These are phyloP conservation scores for Natator depressus DNA, from an alignment of 2,113 vertebrate species.

Conservation along the genomic window DNA sequence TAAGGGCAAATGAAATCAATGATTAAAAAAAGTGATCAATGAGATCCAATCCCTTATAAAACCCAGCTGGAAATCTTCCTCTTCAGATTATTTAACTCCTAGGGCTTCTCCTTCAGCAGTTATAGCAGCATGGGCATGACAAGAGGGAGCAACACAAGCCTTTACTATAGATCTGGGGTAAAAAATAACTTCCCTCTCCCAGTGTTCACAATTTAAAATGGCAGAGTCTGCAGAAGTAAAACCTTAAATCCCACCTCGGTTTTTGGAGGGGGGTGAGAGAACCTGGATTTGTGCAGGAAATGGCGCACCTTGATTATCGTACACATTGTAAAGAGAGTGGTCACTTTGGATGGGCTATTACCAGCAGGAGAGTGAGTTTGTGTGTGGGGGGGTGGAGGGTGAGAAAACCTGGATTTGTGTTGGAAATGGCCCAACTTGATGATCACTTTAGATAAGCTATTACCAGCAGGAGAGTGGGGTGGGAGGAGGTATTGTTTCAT, in stretches of 20 bases:
- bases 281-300: too few relatives aligned
- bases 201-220: background rate
- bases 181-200: background rate
- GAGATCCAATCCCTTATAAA: background rate
- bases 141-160: background rate
- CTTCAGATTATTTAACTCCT: background rate
- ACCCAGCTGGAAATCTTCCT: background rate
- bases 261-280: too few relatives aligned
- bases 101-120: background rate
- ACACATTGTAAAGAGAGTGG: too few relatives aligned
- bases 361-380: too few relatives aligned
- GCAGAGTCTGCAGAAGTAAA: background rate
- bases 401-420: too few relatives aligned
- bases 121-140: background rate
- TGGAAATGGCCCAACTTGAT: too few relatives aligned
- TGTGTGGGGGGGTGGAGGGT: too few relatives aligned
- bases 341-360: too few relatives aligned
- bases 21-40: background rate
- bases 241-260: background rate
- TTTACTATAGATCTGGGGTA: background rate
- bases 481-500: too few relatives aligned
- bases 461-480: too few relatives aligned
- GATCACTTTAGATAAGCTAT: too few relatives aligned
- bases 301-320: too few relatives aligned
- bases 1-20: background rate